Evolutionary conservation across 2,888 invertebrate genomes (phyloP), one percentile per base, ranked within the genome.

Genomic region (Watsonalla binaria): DNA sequence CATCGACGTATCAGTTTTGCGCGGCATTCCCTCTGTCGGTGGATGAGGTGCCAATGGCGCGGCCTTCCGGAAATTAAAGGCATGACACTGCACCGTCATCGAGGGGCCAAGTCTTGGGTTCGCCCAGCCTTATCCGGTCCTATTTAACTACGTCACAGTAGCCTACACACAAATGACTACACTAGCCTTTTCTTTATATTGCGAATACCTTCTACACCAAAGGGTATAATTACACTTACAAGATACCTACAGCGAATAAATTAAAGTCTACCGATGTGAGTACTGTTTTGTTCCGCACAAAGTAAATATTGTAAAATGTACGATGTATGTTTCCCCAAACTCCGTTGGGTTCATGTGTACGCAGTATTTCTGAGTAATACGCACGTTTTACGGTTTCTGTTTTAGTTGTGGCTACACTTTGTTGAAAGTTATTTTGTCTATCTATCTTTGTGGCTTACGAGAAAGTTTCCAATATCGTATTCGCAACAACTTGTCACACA

Each of bases 11-110:
- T 42, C 42, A 8, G 8, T 11, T 37, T 9, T 8, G 24, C 24
- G 24, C 24, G 5, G 11, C 11, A 42, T 42, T 11, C 11, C 11
- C 11, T 11, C 42, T 11, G 42, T 42, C 42, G 11, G 42, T 11
- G 42, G 42, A 8, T 33, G 47, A 45, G 56, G 45, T 52, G 51
- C 56, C 54, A 57, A 60, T 60, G 52, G 54, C 60, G 57, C 64
- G 63, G 64, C 67, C 65, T 55, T 58, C 74, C 75, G 79, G 78
- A 80, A 78, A 80, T 80, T 77, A 73, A 68, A 75, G 74, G 65
- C 74, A 74, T 78, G 80, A 80, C 77, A 72, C 62, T 63, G 77
- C 78, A 72, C 54, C 60, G 62, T 54, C 59, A 55, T 55, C 57
- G 46, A 54, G 54, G 51, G 47, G 9, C 42, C 11, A 11, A 5